Percentiles rank a stretch among this genome's conserved stretches.
Evolutionary conservation across 1,140 invertebrate species (phyloP).

Genomic region (Sycophaga agraensis): DNA sequence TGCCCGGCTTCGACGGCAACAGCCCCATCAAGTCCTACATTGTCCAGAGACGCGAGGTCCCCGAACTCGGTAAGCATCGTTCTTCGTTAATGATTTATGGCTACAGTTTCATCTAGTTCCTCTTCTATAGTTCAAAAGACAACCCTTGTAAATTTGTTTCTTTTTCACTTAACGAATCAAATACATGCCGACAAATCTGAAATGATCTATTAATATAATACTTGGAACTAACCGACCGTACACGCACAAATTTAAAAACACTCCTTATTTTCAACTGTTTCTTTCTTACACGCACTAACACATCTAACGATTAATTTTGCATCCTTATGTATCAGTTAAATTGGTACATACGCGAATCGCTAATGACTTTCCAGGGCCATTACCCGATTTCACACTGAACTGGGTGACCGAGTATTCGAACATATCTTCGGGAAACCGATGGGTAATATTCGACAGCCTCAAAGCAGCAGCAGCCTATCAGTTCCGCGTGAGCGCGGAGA

Average conservation of each 20-base stretch:
- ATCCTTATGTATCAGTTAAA: slow-evolving; percentile 3
- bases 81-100: no score
- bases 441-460: slow-evolving; percentile 79
- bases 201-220: no score
- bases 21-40: slow-evolving; percentile 92
- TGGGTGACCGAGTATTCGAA: slow-evolving; percentile 90
- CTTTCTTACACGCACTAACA: no score
- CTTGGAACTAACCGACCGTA: no score
- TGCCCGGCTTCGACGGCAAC: slow-evolving; percentile 94
- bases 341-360: slow-evolving; percentile 10
- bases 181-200: no score
- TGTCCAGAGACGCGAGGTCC: slow-evolving; percentile 86
- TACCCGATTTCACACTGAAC: slow-evolving; percentile 76
- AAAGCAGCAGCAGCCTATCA: slow-evolving; percentile 94
- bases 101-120: no score
- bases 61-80: slow-evolving; percentile 76
- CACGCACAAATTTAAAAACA: no score
- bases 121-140: no score
- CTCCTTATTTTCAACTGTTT: no score
- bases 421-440: slow-evolving; percentile 76
- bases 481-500: slow-evolving; percentile 93
- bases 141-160: no score
- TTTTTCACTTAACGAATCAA: no score
- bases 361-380: slow-evolving; percentile 66
- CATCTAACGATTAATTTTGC: not conserved